Base-by-base conservation (phyloP, 2,797 vertebrate species). In the Avahi laniger region DNA sequence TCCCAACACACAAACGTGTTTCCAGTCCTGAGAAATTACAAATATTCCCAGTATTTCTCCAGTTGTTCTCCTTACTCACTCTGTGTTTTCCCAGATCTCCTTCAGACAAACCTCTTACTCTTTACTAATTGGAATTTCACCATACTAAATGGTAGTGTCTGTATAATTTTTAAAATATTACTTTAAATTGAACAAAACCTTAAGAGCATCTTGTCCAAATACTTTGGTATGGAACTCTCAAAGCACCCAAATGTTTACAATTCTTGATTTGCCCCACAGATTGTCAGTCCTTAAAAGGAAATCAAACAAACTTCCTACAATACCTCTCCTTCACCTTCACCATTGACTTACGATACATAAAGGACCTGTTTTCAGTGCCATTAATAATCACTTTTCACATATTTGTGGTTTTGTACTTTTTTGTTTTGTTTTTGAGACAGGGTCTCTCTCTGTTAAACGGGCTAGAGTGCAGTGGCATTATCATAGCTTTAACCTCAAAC, bases 351-450 rank as follows among this genome's bases (percentile, higher is more conserved):
- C 1, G 18, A 59, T 59, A 28, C 52, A 30, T 59, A 89, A 65
- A 86, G 38, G 18, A 50, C 20, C 69, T 81, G 54, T 70, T 76
- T 79, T 78, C 15, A 33, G 28, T 86, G 70, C 24, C 69, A 61
- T 90, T 93, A 52, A 88, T 92, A 90, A 88, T 86, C 38, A 65
- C 57, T 90, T 78, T 82, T 85, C 57, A 82, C 9, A 8, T 69
- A n/a, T 86, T 72, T 86, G 46, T 83, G 88, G 63, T 75, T 96
- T 95, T 63, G 35, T 69, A 59, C 57, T 35, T n/a, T 65, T 65
- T 33, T 65, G 33, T 65, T 15, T 63, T 65, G 33, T 18, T 65
- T 65, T 65, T 20, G 63, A n/a, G 17, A 65, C 63, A 35, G 63
- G 63, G n/a, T n/a, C 63, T 65, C 17, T 33, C 63, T 65, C 63